Conservation (phyloP, 2,113 vertebrate species). For the Genyomyrus donnyi region DNA sequence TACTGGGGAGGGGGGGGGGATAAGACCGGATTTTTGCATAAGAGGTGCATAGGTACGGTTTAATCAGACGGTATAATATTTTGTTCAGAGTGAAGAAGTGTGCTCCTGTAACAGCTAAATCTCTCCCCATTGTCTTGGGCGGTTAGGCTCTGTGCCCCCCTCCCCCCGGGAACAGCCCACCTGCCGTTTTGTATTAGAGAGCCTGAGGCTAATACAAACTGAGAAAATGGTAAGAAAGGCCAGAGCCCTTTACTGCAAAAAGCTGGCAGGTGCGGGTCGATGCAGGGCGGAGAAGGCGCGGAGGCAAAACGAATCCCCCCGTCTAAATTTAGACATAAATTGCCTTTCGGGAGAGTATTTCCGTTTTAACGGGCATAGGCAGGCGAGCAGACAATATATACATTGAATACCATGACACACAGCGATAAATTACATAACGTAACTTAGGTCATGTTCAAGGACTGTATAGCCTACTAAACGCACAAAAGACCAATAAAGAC, state of each 20-base stretch:
- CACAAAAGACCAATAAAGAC: neutral
- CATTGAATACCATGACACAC: neutral
- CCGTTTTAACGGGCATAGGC: neutral
- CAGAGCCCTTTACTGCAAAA: neutral
- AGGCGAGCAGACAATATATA: neutral
- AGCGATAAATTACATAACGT: neutral
- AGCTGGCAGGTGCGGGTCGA: constrained; percentile 7
- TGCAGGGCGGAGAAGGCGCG: neutral
- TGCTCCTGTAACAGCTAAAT: neutral
- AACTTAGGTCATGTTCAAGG: neutral
- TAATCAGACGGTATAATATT: neutral
- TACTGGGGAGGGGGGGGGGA: neutral
- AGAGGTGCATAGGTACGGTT: neutral
- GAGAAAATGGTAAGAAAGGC: constrained; percentile 3
- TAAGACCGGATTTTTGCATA: neutral
- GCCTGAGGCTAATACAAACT: neutral
- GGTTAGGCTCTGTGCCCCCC: neutral
- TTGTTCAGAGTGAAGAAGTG: neutral
- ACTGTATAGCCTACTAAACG: neutral
- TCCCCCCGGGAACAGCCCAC: neutral
- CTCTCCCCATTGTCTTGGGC: neutral
- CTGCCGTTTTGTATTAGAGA: neutral
- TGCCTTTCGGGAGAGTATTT: neutral
- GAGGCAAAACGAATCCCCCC: neutral
- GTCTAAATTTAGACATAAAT: constrained; percentile 10